Base-by-base conservation (phyloP, 92 coral and sea anemone genomes). In the Paramuricea clavata region DNA sequence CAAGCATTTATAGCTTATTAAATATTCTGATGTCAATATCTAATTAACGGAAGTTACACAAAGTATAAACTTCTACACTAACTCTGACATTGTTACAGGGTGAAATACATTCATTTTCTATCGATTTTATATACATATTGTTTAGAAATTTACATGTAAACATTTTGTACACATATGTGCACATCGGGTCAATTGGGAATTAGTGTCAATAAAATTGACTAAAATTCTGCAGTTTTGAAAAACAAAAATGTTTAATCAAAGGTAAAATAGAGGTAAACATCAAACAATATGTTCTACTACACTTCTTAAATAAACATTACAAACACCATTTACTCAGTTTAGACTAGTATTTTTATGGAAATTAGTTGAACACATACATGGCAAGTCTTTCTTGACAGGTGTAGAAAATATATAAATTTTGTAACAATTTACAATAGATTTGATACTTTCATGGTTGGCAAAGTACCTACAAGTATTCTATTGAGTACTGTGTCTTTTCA, bases 131-230 rank as follows among this genome's bases (percentile, higher is more conserved):
- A 23, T 21, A 11, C 22, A 30, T 62, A 8, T 74, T 52, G 61
- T 16, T 19, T 52, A 11, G 1, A 16, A 52, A 16, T 52, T 52
- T 52, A 6, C 16, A 0, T 52, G 17, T 11, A 52, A 52, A 52
- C 61, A 52, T 52, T 52, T 52, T 52, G 61, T 1, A 52, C 61
- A 52, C 61, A 52, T 52, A 52, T 52, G 61, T 52, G 61, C 16
- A 52, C 61, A 16, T 52, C 61, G n/a, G n/a, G n/a, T n/a, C n/a
- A n/a, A n/a, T n/a, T n/a, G 16, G 61, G 61, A 52, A 52, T 52
- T 52, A 12, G 61, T 19, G 42, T 36, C 3, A 36, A 36, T 2
- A 36, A 36, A 2, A 36, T 36, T 8, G 8, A 36, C 8, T 36
- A n/a, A 36, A 36, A 36, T 36, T 3, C 8, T 36, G 42, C 42